Conservation (phyloP, 2,888 invertebrate species). For the Parnassius mnemosyne region DNA sequence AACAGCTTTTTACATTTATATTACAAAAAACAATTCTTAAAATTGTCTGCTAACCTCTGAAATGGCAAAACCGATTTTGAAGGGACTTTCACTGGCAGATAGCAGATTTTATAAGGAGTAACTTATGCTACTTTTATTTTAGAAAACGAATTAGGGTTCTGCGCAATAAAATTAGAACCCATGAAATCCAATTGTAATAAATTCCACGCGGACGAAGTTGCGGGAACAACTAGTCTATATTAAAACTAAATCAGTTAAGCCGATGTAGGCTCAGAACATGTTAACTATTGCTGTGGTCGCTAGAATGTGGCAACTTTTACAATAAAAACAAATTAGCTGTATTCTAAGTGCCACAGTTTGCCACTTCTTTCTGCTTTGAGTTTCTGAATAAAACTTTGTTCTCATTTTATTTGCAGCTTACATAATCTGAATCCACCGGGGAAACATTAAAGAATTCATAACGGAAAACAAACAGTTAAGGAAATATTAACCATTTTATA, state of each 20-base stretch:
- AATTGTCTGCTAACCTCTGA: too few species aligned
- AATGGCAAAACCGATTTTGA: too few species aligned
- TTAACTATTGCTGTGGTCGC: slow-evolving; percentile 47
- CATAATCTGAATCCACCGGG: slow-evolving; percentile 40
- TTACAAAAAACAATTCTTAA: too few species aligned
- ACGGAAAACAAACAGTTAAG: slow-evolving; percentile 40
- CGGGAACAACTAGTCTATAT: neutral
- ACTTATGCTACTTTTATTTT: too few species aligned
- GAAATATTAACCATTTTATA: slow-evolving; percentile 3
- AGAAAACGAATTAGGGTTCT: too few species aligned
- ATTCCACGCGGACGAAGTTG: too few species aligned
- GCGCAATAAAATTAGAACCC: too few species aligned
- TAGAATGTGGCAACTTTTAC: slow-evolving; percentile 65
- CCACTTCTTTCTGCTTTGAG: slow-evolving; percentile 51
- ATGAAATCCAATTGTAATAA: too few species aligned
- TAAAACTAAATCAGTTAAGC: neutral
- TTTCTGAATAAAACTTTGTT: slow-evolving; percentile 57
- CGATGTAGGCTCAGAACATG: neutral
- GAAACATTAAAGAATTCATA: slow-evolving; percentile 41
- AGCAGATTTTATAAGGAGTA: too few species aligned
- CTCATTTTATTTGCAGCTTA: slow-evolving; percentile 59
- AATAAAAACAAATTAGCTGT: slow-evolving; percentile 73
- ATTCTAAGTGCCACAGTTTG: slow-evolving; percentile 53
- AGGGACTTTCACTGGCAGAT: too few species aligned
- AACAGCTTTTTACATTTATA: too few species aligned